phyloP scores from a whole-genome alignment of 2,888 invertebrate species.

The Ennomos fuscantarius region DNA sequence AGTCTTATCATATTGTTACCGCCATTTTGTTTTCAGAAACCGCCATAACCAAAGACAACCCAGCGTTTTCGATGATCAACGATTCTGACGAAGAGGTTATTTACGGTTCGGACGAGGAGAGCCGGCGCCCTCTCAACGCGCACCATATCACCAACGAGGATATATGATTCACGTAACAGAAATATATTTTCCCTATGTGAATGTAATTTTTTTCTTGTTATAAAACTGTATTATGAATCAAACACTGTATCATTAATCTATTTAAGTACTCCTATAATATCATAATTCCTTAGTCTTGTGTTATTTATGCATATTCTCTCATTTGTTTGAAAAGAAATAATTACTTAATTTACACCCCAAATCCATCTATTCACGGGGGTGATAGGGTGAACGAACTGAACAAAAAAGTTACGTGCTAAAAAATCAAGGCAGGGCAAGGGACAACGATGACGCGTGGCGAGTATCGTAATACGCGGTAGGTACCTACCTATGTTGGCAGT shows the following conservation, averaged over 20 bases:
- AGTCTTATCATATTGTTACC: neutral
- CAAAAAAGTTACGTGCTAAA: too few relatives aligned
- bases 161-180: constrained; percentile 61
- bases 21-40: constrained; percentile 87
- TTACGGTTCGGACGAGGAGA: constrained; percentile 96
- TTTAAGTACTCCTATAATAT: neutral
- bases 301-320: too few relatives aligned
- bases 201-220: constrained; percentile 36
- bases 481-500: too few relatives aligned
- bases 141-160: constrained; percentile 87
- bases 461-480: too few relatives aligned
- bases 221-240: constrained; percentile 30
- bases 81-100: constrained; percentile 99
- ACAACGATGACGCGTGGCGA: too few relatives aligned
- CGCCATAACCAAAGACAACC: constrained; percentile 97
- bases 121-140: constrained; percentile 91
- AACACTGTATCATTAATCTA: constrained; percentile 18
- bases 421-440: too few relatives aligned
- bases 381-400: too few relatives aligned
- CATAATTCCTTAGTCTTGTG: too few relatives aligned
- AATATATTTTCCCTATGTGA: constrained; percentile 36
- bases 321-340: too few relatives aligned
- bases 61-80: constrained; percentile 99
- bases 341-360: too few relatives aligned
- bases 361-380: too few relatives aligned